Base-by-base conservation (phyloP, 2,797 vertebrate genomes). In the Yasuhikotakia modesta region DNA sequence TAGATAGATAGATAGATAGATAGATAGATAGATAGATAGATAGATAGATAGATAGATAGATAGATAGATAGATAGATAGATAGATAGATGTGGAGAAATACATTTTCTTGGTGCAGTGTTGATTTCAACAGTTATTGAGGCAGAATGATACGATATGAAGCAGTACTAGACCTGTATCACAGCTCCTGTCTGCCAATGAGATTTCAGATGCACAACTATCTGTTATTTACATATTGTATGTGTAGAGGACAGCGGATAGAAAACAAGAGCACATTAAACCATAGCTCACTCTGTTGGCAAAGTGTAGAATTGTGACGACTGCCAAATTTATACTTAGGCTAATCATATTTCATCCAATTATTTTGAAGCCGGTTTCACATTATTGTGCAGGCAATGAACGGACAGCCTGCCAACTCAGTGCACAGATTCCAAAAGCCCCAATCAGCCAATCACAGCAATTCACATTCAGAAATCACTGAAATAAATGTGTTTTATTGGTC, bases 291-390 rank as follows among this genome's bases (percentile, higher is more conserved):
- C 65, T 21, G 14, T 61, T 61, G 32, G 5, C 17, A 64, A 64
- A 45, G 39, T 16, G 35, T 65, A 12, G 14, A 2, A 17, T 70
- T 74, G 65, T 61, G 45, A 39, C n/a, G 32, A 76, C 67, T 30
- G 50, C 63, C 43, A 35, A 53, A 63, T 55, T 35, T 75, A 0
- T 32, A 45, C 35, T 46, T 32, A 70, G 39, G 30, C 16, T 13
- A 13, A 76, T 80, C 27, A 82, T 78, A 78, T 79, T 73, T 76
- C 66, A 75, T 74, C 30, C 24, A 50, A 57, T 83, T 69, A 35
- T 50, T 65, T 52, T 61, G 58, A 48, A 68, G 61, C 66, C 74
- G 64, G 58, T 83, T 64, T 43, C 24, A 82, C 61, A 71, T 70
- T 67, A 58, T 70, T 66, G 43, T 46, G 35, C 50, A 17, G 61